A percentile compares a stretch with the other conserved stretches of the same genome.
phyloP scores from a whole-genome alignment of 2,888 invertebrate genomes.

The Lathronympha strigana region DNA sequence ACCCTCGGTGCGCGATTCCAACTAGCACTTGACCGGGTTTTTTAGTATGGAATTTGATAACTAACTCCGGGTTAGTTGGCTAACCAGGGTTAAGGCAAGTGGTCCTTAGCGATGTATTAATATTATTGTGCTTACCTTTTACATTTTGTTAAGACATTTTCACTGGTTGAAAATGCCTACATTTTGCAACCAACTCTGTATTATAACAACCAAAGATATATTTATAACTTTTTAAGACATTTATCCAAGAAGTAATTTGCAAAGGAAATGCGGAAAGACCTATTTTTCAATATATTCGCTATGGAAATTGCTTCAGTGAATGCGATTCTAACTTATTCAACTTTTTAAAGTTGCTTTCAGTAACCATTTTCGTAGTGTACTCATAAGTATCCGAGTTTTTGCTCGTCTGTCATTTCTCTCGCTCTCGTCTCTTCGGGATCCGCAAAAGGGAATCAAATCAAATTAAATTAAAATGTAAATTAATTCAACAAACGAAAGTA shows the following conservation, averaged over 20 bases:
- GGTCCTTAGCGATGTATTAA: too few species aligned
- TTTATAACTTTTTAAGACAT: constrained; percentile 2
- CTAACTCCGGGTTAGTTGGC: too few species aligned
- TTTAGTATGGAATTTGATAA: too few species aligned
- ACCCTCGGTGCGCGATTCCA: too few species aligned
- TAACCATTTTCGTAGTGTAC: neutral
- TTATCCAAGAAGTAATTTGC: constrained; percentile 4
- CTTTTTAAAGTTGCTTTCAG: neutral
- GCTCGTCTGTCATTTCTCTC: too few species aligned
- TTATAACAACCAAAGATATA: constrained; percentile 30
- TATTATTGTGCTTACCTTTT: neutral
- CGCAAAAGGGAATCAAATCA: too few species aligned
- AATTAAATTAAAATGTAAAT: too few species aligned
- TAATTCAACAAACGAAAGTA: too few species aligned
- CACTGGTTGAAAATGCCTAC: neutral
- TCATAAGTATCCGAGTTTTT: too few species aligned
- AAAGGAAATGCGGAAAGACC: neutral
- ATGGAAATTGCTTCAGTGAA: neutral
- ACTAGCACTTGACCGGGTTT: too few species aligned
- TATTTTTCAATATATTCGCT: neutral
- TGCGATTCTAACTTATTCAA: neutral
- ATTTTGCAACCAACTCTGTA: constrained; percentile 9
- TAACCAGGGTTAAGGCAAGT: too few species aligned
- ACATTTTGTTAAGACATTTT: neutral
- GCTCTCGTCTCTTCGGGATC: too few species aligned